These are phyloP conservation scores for Phengaris alcon DNA, from an alignment of 2,888 invertebrate genomes.

Conservation along the genomic window DNA sequence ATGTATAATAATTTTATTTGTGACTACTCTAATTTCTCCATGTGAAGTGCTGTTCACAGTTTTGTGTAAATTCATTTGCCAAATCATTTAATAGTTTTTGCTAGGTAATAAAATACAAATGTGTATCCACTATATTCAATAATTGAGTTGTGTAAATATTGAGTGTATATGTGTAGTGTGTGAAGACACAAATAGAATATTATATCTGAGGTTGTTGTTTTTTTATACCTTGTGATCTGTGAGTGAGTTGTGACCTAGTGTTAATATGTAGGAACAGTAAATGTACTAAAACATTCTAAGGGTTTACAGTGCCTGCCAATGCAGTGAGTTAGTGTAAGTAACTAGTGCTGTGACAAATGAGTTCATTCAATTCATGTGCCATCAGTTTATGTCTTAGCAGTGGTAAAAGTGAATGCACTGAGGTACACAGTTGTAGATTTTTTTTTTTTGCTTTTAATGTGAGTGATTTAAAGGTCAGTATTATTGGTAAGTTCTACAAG, in stretches of 20 bases:
- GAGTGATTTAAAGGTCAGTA: not conserved
- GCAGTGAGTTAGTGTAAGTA: slow-evolving; percentile 20
- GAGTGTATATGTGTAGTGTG: slow-evolving; percentile 78
- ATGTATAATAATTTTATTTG: slow-evolving; percentile 51
- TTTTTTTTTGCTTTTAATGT: slow-evolving; percentile 13
- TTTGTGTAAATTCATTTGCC: slow-evolving; percentile 59
- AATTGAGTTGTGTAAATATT: slow-evolving; percentile 57
- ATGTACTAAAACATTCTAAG: slow-evolving; percentile 7
- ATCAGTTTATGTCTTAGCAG: not conserved
- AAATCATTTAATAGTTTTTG: slow-evolving; percentile 52
- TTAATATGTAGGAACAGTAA: slow-evolving; percentile 17
- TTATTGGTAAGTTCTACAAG: slow-evolving; percentile 1
- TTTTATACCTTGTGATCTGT: slow-evolving; percentile 68
- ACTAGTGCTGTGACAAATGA: slow-evolving; percentile 3
- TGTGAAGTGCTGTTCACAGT: slow-evolving; percentile 66
- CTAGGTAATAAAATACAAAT: slow-evolving; percentile 46
- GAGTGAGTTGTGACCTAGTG: slow-evolving; percentile 31
- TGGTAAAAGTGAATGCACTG: slow-evolving; percentile 30
- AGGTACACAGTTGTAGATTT: slow-evolving; percentile 31
- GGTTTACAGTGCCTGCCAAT: slow-evolving; percentile 18
- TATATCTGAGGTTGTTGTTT: slow-evolving; percentile 70
- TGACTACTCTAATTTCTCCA: slow-evolving; percentile 55
- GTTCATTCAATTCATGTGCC: not conserved
- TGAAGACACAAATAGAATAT: slow-evolving; percentile 73
- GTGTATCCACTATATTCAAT: slow-evolving; percentile 15